Percentiles rank a stretch among this genome's conserved stretches.
These are phyloP conservation scores for Erebia aethiops DNA, from an alignment of 2,888 invertebrate genomes.

Conservation along the genomic window DNA sequence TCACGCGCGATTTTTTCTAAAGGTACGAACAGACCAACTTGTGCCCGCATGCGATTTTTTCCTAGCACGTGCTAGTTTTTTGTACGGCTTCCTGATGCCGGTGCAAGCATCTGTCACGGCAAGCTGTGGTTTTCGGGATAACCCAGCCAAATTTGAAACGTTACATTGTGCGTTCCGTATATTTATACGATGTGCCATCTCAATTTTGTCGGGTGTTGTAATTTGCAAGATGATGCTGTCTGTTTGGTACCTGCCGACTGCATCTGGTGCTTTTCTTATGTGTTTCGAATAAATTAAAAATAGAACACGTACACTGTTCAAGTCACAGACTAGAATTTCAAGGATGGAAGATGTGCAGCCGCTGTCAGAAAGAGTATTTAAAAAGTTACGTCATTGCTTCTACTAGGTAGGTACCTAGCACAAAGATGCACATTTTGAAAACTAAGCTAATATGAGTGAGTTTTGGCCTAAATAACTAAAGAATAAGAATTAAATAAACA, in stretches of 20 bases:
- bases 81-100: conserved; percentile 69
- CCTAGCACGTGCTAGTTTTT: conserved; percentile 76
- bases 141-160: conserved; percentile 49
- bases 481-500: too few relatives aligned
- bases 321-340: conserved; percentile 33
- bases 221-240: conserved; percentile 78
- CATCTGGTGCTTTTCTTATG: conserved; percentile 75
- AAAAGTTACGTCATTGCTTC: too few relatives aligned
- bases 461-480: too few relatives aligned
- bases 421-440: too few relatives aligned
- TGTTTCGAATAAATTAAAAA: conserved; percentile 64
- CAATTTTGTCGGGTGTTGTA: conserved; percentile 52
- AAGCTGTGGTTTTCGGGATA: conserved; percentile 73
- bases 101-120: conserved; percentile 76
- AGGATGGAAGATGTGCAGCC: neutral
- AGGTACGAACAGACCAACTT: conserved; percentile 73
- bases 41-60: conserved; percentile 80
- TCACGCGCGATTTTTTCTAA: conserved; percentile 55
- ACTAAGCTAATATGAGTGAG: too few relatives aligned
- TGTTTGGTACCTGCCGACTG: conserved; percentile 69
- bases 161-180: conserved; percentile 17
- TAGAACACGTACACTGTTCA: conserved; percentile 51
- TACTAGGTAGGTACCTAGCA: too few relatives aligned
- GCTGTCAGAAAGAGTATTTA: too few relatives aligned
- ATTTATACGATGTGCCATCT: conserved; percentile 30